Conservation (phyloP, 2,113 vertebrate species). For the Sciurus niger region DNA sequence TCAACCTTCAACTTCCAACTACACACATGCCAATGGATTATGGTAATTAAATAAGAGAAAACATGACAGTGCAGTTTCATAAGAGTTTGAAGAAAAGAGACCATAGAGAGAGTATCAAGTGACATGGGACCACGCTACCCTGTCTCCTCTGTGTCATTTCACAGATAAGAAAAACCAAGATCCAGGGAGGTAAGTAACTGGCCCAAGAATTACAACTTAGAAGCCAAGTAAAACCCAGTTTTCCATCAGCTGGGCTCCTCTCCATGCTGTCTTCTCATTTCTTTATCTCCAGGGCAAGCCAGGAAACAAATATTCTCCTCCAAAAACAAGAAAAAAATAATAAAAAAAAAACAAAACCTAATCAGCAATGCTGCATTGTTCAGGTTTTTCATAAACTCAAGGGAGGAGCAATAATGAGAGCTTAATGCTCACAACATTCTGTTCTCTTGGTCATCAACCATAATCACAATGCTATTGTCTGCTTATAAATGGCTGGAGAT, state of each 20-base stretch:
- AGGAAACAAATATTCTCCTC: neutral
- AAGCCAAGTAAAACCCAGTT: neutral
- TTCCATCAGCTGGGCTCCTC: neutral
- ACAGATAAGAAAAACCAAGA: neutral
- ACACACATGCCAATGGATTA: accelerated
- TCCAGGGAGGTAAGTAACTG: neutral
- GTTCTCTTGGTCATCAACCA: neutral
- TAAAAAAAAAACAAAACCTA: neutral
- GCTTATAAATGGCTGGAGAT: neutral
- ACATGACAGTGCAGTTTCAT: neutral
- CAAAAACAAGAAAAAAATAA: neutral
- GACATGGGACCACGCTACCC: neutral
- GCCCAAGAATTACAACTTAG: neutral
- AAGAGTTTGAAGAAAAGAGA: neutral
- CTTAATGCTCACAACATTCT: neutral
- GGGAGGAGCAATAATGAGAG: neutral
- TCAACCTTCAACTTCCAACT: neutral
- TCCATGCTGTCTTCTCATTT: neutral
- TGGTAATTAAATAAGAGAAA: neutral
- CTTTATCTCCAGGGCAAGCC: neutral
- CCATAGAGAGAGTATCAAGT: neutral
- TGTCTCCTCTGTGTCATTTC: neutral
- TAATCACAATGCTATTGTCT: neutral
- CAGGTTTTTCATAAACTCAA: conserved; percentile 26
- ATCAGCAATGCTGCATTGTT: neutral